phyloP scores from a whole-genome alignment of 1,140 invertebrate genomes.

The Drosophila ananassae region DNA sequence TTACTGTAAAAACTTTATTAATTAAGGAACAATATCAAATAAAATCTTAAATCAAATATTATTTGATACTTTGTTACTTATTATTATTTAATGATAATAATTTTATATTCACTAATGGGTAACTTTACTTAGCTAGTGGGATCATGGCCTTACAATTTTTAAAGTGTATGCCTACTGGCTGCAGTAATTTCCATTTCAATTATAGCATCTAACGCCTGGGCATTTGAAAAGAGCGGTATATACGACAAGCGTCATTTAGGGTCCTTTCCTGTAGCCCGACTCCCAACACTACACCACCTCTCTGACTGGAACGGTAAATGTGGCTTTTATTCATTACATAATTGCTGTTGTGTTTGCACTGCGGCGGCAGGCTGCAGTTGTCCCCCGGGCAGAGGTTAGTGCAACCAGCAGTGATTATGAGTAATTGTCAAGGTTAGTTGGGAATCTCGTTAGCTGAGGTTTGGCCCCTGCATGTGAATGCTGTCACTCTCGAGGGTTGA shows the following conservation, averaged over 20 bases:
- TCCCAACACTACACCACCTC: neutral
- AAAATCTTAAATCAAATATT: too few species aligned
- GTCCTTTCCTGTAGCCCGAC: neutral
- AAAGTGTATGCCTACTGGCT: conserved; percentile 17
- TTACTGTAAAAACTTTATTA: too few species aligned
- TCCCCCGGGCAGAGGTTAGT: conserved; percentile 40
- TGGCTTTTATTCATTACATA: conserved; percentile 78
- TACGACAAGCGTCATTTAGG: conserved; percentile 19
- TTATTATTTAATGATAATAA: too few species aligned
- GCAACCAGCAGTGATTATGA: conserved; percentile 62
- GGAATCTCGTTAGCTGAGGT: conserved; percentile 12
- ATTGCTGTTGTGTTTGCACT: conserved; percentile 76
- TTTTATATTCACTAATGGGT: too few species aligned
- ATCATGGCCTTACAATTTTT: conserved; percentile 12
- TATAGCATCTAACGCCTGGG: conserved; percentile 58
- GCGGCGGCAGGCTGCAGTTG: conserved; percentile 50
- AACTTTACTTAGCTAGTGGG: neutral
- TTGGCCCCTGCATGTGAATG: neutral
- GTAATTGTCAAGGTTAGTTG: conserved; percentile 62
- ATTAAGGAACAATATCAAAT: too few species aligned
- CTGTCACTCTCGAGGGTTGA: neutral
- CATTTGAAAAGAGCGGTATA: conserved; percentile 41
- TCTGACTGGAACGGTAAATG: conserved; percentile 60
- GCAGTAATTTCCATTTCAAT: conserved; percentile 76
- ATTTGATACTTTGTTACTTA: too few species aligned